A percentile compares a stretch with the other conserved stretches of the same genome.
Conservation (phyloP, 2,888 invertebrate genomes). For the Saturnia pavonia region DNA sequence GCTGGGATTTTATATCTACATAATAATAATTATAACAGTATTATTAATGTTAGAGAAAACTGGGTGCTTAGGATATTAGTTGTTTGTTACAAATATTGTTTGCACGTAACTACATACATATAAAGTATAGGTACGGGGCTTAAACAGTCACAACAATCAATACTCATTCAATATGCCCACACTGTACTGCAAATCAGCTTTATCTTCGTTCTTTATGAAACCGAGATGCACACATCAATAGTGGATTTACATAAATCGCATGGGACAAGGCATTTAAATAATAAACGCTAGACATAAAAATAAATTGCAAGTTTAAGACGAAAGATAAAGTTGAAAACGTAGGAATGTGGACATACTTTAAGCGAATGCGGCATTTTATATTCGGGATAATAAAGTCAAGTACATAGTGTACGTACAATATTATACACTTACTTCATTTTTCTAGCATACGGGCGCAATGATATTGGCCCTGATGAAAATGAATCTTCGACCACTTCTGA, state of each 20-base stretch:
- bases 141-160: background rate
- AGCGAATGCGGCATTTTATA: background rate
- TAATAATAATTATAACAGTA: background rate
- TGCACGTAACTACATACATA: background rate
- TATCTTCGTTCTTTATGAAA: background rate
- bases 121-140: background rate
- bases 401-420: background rate
- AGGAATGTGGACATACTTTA: background rate
- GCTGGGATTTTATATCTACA: background rate
- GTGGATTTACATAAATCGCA: too few species aligned
- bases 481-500: conserved; percentile 90
- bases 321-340: background rate
- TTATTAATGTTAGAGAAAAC: background rate
- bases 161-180: background rate
- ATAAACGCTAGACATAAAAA: background rate
- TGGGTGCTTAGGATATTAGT: background rate
- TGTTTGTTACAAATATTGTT: background rate
- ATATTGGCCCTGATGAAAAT: conserved; percentile 87
- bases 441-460: conserved; percentile 83
- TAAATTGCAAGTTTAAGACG: too few species aligned
- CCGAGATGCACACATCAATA: too few species aligned
- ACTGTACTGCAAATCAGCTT: background rate
- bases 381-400: background rate
- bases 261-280: background rate
- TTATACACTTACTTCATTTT: conserved; percentile 81